phyloP scores from a whole-genome alignment of 2,888 invertebrate species.

The Furcula furcula region DNA sequence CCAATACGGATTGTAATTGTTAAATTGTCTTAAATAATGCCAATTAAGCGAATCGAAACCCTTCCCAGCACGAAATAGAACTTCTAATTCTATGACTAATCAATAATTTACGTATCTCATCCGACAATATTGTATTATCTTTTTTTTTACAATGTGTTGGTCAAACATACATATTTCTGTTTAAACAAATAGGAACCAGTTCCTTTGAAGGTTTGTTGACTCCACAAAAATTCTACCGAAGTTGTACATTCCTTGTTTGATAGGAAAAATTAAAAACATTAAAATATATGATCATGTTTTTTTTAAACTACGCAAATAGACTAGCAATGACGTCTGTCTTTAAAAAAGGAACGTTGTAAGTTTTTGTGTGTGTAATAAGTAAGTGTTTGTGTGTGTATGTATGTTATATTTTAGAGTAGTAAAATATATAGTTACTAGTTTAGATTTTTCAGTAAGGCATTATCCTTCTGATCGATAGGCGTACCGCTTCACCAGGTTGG shows the following conservation, averaged over 20 bases:
- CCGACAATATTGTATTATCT: slow-evolving; percentile 28
- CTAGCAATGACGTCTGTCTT: background rate
- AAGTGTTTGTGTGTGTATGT: background rate
- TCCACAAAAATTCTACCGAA: slow-evolving; percentile 65
- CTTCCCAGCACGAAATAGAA: background rate
- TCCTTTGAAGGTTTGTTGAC: slow-evolving; percentile 72
- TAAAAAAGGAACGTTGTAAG: too few relatives aligned
- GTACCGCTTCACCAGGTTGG: too few relatives aligned
- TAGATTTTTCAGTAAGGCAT: too few relatives aligned
- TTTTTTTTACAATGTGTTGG: slow-evolving; percentile 42
- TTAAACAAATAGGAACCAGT: slow-evolving; percentile 74
- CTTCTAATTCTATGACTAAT: slow-evolving; percentile 21
- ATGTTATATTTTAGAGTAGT: too few relatives aligned
- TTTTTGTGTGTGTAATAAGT: background rate
- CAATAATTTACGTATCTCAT: slow-evolving; percentile 16
- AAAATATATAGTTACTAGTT: too few relatives aligned
- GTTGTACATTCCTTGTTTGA: slow-evolving; percentile 48
- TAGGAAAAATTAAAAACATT: slow-evolving; percentile 40
- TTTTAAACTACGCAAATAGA: slow-evolving; percentile 1
- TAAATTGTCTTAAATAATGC: too few relatives aligned
- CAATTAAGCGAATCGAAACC: too few relatives aligned
- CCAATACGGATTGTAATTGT: too few relatives aligned
- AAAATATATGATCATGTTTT: slow-evolving; percentile 15
- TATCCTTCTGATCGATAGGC: too few relatives aligned
- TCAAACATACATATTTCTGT: slow-evolving; percentile 64